A percentile compares a stretch with the other conserved stretches of the same genome.
Evolutionary conservation across 2,113 vertebrate species (phyloP).

Genomic region (Varanus komodoensis): DNA sequence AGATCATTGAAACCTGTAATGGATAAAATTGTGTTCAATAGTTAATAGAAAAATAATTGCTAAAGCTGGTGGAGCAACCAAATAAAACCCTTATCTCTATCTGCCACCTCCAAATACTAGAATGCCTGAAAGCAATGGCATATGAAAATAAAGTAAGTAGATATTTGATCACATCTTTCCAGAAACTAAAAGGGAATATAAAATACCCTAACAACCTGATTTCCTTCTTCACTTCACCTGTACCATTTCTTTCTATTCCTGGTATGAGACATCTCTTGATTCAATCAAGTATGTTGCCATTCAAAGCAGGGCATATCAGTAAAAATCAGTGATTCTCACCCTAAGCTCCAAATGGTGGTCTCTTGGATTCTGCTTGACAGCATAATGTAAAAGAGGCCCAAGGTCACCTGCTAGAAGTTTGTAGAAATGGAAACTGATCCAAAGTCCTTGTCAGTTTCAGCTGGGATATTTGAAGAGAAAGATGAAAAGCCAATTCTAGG

Average conservation of each 20-base stretch:
- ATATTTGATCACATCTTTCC: slow-evolving; percentile 11
- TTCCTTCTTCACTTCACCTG: slow-evolving; percentile 1
- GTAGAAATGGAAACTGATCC: neutral
- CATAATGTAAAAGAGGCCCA: neutral
- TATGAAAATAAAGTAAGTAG: slow-evolving; percentile 5
- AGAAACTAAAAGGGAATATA: slow-evolving; percentile 16
- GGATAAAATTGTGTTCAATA: neutral
- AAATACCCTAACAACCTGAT: neutral
- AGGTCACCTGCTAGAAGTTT: neutral
- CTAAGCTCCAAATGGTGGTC: neutral
- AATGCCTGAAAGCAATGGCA: neutral
- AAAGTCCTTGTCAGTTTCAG: neutral
- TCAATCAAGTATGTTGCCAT: slow-evolving; percentile 43
- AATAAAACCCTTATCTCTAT: slow-evolving; percentile 9
- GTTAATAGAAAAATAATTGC: slow-evolving; percentile 35
- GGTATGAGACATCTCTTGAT: neutral
- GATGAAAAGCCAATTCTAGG: neutral
- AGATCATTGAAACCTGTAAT: neutral
- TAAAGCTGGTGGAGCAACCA: slow-evolving; percentile 3
- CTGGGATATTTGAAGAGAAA: neutral
- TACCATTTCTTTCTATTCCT: slow-evolving; percentile 14
- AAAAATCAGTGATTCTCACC: neutral
- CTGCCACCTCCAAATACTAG: neutral
- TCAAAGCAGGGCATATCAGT: neutral
- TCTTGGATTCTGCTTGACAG: neutral